Evolutionary conservation across 2,888 invertebrate genomes (phyloP).

Genomic region (Lasioglossum morio): DNA sequence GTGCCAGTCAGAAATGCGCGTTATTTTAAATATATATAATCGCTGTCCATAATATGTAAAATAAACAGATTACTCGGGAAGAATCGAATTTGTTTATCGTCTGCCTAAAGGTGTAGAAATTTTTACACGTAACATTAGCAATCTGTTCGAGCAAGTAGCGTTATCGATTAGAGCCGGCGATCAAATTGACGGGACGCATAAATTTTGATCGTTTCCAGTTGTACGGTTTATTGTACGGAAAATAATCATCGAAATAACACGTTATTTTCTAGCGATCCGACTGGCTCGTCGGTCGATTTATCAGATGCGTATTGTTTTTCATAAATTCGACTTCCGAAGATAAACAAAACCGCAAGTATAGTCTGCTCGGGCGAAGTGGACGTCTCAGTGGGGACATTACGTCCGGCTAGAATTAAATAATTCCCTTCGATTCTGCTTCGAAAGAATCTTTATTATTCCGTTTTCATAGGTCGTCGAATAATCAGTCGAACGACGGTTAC

Average conservation of each 20-base stretch:
- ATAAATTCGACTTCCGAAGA: slow-evolving; percentile 25
- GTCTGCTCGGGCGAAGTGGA: slow-evolving; percentile 33
- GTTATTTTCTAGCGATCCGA: background rate
- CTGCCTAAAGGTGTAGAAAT: background rate
- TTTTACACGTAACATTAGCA: background rate
- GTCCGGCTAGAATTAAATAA: background rate
- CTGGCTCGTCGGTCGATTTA: slow-evolving; percentile 1
- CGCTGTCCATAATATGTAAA: background rate
- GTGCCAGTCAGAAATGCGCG: background rate
- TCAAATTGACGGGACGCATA: background rate
- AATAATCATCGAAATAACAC: background rate
- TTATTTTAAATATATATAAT: background rate
- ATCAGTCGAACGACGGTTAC: slow-evolving; percentile 1
- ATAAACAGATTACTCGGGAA: no score
- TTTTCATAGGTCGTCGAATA: background rate
- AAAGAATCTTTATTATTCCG: background rate
- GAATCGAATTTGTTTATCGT: background rate
- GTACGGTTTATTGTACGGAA: background rate
- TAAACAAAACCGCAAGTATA: slow-evolving; percentile 19
- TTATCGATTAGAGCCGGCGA: slow-evolving; percentile 12
- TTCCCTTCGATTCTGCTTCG: background rate
- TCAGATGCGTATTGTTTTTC: slow-evolving; percentile 21
- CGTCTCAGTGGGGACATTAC: background rate
- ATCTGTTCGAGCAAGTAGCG: background rate
- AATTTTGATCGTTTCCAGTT: background rate